These are phyloP conservation scores for Monochamus alternatus DNA, from an alignment of 2,888 invertebrate genomes.

Conservation along the genomic window DNA sequence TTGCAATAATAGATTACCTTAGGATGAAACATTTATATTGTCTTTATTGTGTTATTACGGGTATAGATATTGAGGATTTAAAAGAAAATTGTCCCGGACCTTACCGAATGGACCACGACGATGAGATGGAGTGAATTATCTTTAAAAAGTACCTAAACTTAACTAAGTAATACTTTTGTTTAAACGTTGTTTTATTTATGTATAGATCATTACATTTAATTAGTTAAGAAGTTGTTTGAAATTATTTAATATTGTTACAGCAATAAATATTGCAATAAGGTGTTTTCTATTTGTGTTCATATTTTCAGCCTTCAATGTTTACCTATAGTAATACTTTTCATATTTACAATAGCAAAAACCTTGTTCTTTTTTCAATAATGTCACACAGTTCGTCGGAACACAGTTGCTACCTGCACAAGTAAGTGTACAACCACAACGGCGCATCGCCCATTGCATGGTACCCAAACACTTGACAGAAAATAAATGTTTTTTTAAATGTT, in stretches of 20 bases:
- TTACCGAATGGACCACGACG: conserved; percentile 76
- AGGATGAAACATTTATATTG: conserved; percentile 83
- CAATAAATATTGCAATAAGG: conserved; percentile 34
- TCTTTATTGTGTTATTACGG: conserved; percentile 85
- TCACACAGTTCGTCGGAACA: no score
- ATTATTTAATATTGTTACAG: conserved; percentile 37
- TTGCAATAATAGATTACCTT: conserved; percentile 73
- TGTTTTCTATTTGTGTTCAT: conserved; percentile 33
- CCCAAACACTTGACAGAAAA: no score
- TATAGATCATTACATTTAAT: conserved; percentile 24
- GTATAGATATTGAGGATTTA: conserved; percentile 77
- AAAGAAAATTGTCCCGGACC: conserved; percentile 78
- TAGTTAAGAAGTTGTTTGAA: conserved; percentile 14
- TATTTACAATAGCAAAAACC: not conserved
- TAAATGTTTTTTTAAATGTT: no score
- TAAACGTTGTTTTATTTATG: conserved; percentile 35
- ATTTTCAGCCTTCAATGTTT: conserved; percentile 2
- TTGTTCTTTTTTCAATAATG: not conserved
- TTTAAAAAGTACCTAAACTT: conserved; percentile 34
- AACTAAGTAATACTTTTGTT: conserved; percentile 24
- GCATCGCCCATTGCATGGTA: no score
- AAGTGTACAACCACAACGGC: no score
- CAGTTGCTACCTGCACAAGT: no score
- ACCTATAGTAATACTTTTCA: not conserved
- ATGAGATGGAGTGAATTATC: conserved; percentile 55